Evolutionary conservation across 2,797 vertebrate genomes (phyloP).

Genomic region (Epinephelus coioides): DNA sequence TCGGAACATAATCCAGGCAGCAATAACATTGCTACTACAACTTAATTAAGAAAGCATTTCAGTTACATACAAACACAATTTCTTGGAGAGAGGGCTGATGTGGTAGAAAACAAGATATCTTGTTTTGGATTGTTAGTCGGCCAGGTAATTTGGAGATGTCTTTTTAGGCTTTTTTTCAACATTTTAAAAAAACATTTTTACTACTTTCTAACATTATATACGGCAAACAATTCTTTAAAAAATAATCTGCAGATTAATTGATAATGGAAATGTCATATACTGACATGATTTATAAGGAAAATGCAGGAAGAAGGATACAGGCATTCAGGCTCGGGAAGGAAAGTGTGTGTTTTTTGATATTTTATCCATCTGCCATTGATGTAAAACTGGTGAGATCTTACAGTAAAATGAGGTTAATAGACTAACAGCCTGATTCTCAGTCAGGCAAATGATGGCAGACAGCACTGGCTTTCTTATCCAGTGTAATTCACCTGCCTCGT

Average conservation of each 20-base stretch:
- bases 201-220: background rate
- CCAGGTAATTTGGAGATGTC: background rate
- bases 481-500: conserved; percentile 76
- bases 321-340: conserved; percentile 6
- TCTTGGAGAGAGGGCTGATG: background rate
- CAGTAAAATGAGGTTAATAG: conserved; percentile 79
- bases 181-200: background rate
- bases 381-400: conserved; percentile 66
- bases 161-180: background rate
- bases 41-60: too few relatives aligned
- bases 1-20: too few relatives aligned
- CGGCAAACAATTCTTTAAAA: conserved; percentile 6
- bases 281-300: conserved; percentile 40
- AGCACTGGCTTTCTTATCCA: conserved; percentile 77
- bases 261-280: conserved; percentile 7
- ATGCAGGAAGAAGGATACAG: conserved; percentile 11
- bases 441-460: conserved; percentile 78
- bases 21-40: too few relatives aligned
- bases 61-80: too few relatives aligned
- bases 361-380: conserved; percentile 61
- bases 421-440: conserved; percentile 75
- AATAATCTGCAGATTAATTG: background rate
- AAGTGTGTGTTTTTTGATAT: conserved; percentile 33
- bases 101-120: background rate
- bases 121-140: too few relatives aligned